Evolutionary conservation across 2,888 invertebrate species (phyloP).

Genomic region (Cosmorhoe ocellata): DNA sequence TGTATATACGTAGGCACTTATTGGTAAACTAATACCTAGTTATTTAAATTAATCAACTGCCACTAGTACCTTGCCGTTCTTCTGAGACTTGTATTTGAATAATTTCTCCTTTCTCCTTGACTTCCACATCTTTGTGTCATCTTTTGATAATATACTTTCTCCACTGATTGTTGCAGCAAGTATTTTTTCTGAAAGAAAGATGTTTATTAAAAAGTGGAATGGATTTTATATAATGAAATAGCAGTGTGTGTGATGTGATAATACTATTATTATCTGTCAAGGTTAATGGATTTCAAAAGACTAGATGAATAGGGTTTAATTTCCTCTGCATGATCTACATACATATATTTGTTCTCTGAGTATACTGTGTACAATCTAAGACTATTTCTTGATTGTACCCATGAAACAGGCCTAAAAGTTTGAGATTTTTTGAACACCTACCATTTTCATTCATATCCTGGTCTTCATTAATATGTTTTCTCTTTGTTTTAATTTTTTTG

Average conservation of each 20-base stretch:
- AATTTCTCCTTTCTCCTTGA: conserved; percentile 78
- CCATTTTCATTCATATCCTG: conserved; percentile 48
- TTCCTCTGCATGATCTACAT: too few species aligned
- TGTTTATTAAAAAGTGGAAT: background rate
- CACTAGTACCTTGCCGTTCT: conserved; percentile 58
- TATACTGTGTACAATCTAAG: too few species aligned
- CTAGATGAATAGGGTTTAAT: too few species aligned
- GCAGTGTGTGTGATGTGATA: background rate
- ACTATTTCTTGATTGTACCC: too few species aligned
- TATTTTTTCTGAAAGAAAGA: conserved; percentile 60
- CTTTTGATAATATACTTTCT: conserved; percentile 71
- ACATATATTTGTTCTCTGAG: too few species aligned
- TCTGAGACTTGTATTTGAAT: conserved; percentile 67
- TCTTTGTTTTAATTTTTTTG: conserved; percentile 53
- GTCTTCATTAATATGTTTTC: conserved; percentile 43
- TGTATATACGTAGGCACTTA: too few species aligned
- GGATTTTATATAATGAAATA: background rate
- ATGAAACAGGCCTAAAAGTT: too few species aligned
- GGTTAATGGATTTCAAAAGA: too few species aligned
- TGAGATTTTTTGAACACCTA: conserved; percentile 27
- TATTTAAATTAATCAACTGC: conserved; percentile 29
- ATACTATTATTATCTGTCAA: too few species aligned
- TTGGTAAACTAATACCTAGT: too few species aligned
- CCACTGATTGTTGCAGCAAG: conserved; percentile 64
- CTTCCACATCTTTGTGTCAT: conserved; percentile 78